Conservation (phyloP, 2,113 vertebrate species). For the Lipotes vexillifer region DNA sequence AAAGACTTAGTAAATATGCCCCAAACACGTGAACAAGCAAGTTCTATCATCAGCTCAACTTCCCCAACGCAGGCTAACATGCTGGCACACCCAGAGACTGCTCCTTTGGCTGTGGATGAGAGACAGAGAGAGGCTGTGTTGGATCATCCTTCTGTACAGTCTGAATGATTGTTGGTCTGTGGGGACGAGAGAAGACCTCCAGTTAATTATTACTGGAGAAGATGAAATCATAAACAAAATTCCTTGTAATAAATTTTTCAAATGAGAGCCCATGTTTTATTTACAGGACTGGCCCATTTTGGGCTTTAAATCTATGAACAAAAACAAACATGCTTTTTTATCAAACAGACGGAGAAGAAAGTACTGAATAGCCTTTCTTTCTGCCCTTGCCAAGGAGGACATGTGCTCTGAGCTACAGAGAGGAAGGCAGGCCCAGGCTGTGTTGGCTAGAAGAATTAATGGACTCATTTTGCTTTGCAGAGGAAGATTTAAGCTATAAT, state of each 20-base stretch:
- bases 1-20: not conserved
- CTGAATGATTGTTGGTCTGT: slow-evolving; percentile 83
- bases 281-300: slow-evolving; percentile 86
- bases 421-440: slow-evolving; percentile 29
- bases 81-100: slow-evolving; percentile 68
- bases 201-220: slow-evolving; percentile 90
- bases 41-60: slow-evolving; percentile 48
- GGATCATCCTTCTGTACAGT: slow-evolving; percentile 81
- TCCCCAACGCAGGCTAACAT: slow-evolving; percentile 67
- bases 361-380: slow-evolving; percentile 83
- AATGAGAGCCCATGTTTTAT: slow-evolving; percentile 89
- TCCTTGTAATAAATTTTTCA: slow-evolving; percentile 92
- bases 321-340: slow-evolving; percentile 84
- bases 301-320: slow-evolving; percentile 84
- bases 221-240: slow-evolving; percentile 91
- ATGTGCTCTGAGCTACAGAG: not conserved
- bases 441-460: slow-evolving; percentile 58
- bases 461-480: slow-evolving; percentile 58
- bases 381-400: slow-evolving; percentile 79
- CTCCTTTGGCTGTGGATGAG: slow-evolving; percentile 71
- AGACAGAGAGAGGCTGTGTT: slow-evolving; percentile 69
- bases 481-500: slow-evolving; percentile 27
- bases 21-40: slow-evolving; percentile 56
- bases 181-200: slow-evolving; percentile 84
- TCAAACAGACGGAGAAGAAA: slow-evolving; percentile 76